Conservation (phyloP, 2,888 invertebrate genomes). For the Melanophora roralis region DNA sequence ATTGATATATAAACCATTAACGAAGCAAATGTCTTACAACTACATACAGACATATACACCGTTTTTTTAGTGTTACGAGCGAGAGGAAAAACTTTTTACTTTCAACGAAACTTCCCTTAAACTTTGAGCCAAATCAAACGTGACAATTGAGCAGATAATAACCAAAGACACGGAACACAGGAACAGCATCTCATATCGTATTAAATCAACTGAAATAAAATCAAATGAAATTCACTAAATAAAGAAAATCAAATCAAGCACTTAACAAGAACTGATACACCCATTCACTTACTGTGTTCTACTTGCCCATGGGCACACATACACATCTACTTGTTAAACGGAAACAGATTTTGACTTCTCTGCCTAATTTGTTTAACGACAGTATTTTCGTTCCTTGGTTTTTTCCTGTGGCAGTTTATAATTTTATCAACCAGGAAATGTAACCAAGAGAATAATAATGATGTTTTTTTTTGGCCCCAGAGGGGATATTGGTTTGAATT, state of each 20-base stretch:
- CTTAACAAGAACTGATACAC: slow-evolving; percentile 46
- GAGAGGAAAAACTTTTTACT: slow-evolving; percentile 6
- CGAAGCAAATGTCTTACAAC: not conserved
- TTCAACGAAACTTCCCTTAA: slow-evolving; percentile 54
- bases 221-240: slow-evolving; percentile 39
- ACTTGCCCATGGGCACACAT: not conserved
- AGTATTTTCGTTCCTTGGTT: slow-evolving; percentile 25
- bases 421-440: slow-evolving; percentile 54
- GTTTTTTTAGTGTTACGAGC: not conserved
- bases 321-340: slow-evolving; percentile 9
- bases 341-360: slow-evolving; percentile 58
- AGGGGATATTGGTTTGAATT: slow-evolving; percentile 35
- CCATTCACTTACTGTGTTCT: not conserved
- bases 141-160: slow-evolving; percentile 33
- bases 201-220: slow-evolving; percentile 47
- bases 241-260: slow-evolving; percentile 48
- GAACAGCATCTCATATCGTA: slow-evolving; percentile 28
- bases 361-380: slow-evolving; percentile 61
- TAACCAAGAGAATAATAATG: slow-evolving; percentile 21
- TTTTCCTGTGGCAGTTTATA: slow-evolving; percentile 28
- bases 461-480: slow-evolving; percentile 26
- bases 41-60: too few relatives aligned
- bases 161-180: slow-evolving; percentile 16
- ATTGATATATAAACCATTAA: slow-evolving; percentile 50
- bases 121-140: slow-evolving; percentile 35